These are phyloP conservation scores for Dreissena polymorpha DNA, from an alignment of 1,140 invertebrate genomes.

Conservation along the genomic window DNA sequence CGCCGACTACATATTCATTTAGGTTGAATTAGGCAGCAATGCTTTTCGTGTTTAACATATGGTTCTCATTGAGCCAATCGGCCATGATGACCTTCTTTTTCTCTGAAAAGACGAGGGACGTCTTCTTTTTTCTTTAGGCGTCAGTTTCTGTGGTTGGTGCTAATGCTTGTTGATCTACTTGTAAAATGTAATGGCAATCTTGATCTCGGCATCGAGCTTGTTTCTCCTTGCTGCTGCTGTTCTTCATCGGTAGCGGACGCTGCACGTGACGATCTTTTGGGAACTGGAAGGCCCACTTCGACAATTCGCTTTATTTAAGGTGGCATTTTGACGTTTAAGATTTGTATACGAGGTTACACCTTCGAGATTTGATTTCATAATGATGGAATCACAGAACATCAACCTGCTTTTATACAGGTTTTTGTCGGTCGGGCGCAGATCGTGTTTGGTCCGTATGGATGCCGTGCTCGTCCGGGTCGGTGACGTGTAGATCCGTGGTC, in stretches of 20 bases:
- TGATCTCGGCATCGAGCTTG: not conserved
- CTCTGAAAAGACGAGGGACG: not conserved
- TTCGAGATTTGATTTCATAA: constrained; percentile 1
- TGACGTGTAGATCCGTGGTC: not conserved
- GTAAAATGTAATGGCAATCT: constrained; percentile 1
- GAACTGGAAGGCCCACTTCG: constrained; percentile 11
- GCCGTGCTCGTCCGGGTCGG: not conserved
- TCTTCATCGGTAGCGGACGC: constrained; percentile 12
- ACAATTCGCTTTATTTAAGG: constrained; percentile 2
- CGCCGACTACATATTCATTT: no score
- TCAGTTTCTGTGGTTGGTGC: not conserved
- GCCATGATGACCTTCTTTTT: constrained; percentile 5
- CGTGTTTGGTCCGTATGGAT: constrained; percentile 10
- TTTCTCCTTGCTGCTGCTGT: constrained; percentile 1
- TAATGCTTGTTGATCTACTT: not conserved
- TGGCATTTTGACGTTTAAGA: constrained; percentile 2
- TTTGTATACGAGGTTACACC: constrained; percentile 5
- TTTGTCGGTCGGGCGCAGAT: not conserved
- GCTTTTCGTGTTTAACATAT: constrained; percentile 5
- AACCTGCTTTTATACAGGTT: constrained; percentile 10
- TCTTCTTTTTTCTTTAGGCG: no score
- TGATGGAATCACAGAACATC: constrained; percentile 9
- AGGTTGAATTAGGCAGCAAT: not conserved
- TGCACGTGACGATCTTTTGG: constrained; percentile 11
- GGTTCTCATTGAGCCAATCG: constrained; percentile 11